Base-by-base conservation (phyloP, 2,888 invertebrate genomes). In the Scotopteryx bipunctaria region DNA sequence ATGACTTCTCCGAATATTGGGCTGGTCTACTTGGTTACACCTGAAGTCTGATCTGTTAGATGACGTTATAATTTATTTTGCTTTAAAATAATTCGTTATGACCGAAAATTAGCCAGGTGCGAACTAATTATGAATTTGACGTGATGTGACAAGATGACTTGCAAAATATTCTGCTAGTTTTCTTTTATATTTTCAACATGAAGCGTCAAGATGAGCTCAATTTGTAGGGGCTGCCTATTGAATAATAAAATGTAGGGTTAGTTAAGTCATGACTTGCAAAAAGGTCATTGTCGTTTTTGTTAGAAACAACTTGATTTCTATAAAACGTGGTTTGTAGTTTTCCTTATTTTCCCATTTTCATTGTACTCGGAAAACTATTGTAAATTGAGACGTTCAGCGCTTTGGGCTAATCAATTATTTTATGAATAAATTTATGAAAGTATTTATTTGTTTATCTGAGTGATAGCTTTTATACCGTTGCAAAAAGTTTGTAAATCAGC, bases 91-190 rank as follows among this genome's bases (percentile, higher is more conserved):
- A 29, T 17, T 2, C 5, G 43, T 35, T 25, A 44, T 27, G 35
- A 17, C 15, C 13, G 14, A 44, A 44, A 35, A 16, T n/a, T n/a
- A n/a, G n/a, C n/a, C n/a, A n/a, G n/a, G n/a, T 35, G 43, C 23
- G 11, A 35, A 33, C 32, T 21, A 31, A 41, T 29, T 31, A 41
- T 41, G 29, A 41, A 31, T 41, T 23, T 17, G 19, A 44, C 27
- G 19, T 44, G 19, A 17, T 36, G 17, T 44, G 36, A 44, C 35
- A 21, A 35, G 33, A 25, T 43, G 43, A 43, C 43, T 43, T 35
- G 43, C 43, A 11, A 35, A 25, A 42, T 23, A 33, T 15, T 37
- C 17, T 25, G 45, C 5, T 33, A 42, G 42, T 33, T 42, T 23
- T 23, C 14, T 23, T 42, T 42, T 32, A 21, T 32, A 19, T 41